Percentiles rank a stretch among this genome's conserved stretches.
These are phyloP conservation scores for Metacarcinus magister DNA, from an alignment of 2,888 invertebrate species.

Conservation along the genomic window DNA sequence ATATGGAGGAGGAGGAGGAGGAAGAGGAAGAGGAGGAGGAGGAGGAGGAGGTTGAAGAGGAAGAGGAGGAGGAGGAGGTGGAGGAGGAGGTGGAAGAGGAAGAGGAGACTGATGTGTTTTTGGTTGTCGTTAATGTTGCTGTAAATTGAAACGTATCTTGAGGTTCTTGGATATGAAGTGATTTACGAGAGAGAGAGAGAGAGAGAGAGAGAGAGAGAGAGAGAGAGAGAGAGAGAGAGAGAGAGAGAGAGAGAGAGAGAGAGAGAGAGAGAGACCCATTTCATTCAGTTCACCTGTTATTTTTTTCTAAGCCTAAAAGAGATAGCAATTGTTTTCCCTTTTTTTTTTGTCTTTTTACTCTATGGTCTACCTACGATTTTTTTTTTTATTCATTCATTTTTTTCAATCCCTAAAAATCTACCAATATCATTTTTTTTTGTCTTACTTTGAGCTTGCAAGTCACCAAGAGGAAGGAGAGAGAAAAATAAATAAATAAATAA, in stretches of 20 bases:
- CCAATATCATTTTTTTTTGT: neutral
- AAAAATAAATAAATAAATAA: neutral
- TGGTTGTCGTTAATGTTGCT: neutral
- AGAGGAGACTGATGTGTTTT: neutral
- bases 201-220: slow-evolving; percentile 26
- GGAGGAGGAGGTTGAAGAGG: neutral
- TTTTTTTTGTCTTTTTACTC: neutral
- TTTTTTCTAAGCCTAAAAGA: neutral
- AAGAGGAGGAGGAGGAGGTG: neutral
- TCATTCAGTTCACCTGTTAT: neutral
- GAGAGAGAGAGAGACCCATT: neutral
- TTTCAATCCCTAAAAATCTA: neutral
- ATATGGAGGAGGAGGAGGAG: neutral
- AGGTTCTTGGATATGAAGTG: neutral
- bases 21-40: neutral
- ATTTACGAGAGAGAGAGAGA: neutral
- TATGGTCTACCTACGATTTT: neutral
- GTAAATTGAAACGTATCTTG: neutral
- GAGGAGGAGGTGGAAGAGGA: neutral
- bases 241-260: neutral
- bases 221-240: slow-evolving; percentile 14
- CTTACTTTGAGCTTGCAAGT: neutral
- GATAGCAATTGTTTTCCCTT: neutral
- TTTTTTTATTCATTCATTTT: neutral
- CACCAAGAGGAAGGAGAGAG: neutral